phyloP scores from a whole-genome alignment of 2,888 invertebrate genomes.

The Trissoscelio sp. region DNA sequence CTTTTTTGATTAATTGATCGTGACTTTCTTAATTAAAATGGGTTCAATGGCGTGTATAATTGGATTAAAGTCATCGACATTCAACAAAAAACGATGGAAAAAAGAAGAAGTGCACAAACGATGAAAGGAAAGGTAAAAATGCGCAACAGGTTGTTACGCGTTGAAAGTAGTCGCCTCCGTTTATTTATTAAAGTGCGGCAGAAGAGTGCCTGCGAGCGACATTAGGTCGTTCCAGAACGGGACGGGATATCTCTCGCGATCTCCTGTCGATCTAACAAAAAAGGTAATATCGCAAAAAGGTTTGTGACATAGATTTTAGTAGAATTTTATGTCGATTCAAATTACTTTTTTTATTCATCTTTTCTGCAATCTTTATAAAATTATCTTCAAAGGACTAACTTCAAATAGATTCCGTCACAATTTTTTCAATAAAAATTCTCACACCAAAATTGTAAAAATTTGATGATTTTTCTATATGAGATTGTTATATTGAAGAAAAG shows the following conservation, averaged over 20 bases:
- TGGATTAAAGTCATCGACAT: constrained; percentile 34
- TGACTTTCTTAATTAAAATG: constrained; percentile 7
- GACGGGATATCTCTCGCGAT: constrained; percentile 71
- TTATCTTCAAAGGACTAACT: too few species aligned
- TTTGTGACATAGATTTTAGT: constrained; percentile 37
- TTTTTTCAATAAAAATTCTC: too few species aligned
- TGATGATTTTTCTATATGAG: too few species aligned
- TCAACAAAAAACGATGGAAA: background rate
- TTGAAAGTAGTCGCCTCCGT: constrained; percentile 31
- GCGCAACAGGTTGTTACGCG: constrained; percentile 44
- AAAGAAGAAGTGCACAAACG: constrained; percentile 7
- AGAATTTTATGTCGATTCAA: constrained; percentile 35
- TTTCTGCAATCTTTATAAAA: too few species aligned
- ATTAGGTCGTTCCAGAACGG: constrained; percentile 77
- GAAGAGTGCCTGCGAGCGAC: constrained; percentile 25
- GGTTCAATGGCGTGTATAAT: constrained; percentile 3
- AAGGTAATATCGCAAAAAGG: constrained; percentile 21
- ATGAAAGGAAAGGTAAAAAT: constrained; percentile 44
- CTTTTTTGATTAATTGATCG: background rate
- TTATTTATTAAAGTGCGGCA: constrained; percentile 23
- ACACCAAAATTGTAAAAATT: too few species aligned
- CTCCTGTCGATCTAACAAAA: constrained; percentile 50
- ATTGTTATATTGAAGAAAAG: too few species aligned
- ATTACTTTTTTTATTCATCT: too few species aligned
- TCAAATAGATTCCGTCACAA: too few species aligned